Conservation (phyloP, 1,140 invertebrate species). For the Notospermus geniculatus region DNA sequence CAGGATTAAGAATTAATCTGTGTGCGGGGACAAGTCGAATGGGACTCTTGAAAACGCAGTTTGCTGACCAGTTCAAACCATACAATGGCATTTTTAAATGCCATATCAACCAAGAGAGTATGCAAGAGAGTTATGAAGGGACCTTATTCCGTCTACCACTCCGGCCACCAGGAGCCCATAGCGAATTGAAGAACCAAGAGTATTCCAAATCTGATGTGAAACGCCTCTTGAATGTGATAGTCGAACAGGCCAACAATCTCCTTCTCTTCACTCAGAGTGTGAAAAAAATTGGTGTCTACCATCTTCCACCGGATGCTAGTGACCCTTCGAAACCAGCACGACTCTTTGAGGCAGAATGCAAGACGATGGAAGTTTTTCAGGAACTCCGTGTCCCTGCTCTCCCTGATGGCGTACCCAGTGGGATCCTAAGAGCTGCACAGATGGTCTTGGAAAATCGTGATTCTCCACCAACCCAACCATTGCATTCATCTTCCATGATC, state of each 20-base stretch:
- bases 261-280: conserved; percentile 51
- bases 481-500: not conserved
- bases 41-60: conserved; percentile 5
- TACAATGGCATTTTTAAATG: conserved; percentile 43
- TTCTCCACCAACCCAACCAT: conserved; percentile 14
- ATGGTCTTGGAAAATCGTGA: conserved; percentile 17
- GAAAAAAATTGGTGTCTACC: conserved; percentile 34
- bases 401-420: not conserved
- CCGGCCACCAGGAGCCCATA: conserved; percentile 8
- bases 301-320: conserved; percentile 23
- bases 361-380: conserved; percentile 2
- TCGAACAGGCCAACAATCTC: conserved; percentile 32
- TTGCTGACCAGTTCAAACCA: conserved; percentile 39
- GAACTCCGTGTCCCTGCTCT: not conserved
- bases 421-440: not conserved
- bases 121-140: conserved; percentile 26
- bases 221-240: conserved; percentile 35
- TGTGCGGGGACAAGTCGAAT: conserved; percentile 28
- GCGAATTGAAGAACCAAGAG: too few species aligned
- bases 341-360: not conserved
- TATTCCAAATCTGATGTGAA: conserved; percentile 17
- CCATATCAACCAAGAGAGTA: conserved; percentile 15
- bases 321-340: not conserved
- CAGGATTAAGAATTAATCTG: conserved; percentile 41
- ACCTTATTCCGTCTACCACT: conserved; percentile 47